Evolutionary conservation across 2,113 vertebrate genomes (phyloP).

Genomic region (Spea multiplicata): DNA sequence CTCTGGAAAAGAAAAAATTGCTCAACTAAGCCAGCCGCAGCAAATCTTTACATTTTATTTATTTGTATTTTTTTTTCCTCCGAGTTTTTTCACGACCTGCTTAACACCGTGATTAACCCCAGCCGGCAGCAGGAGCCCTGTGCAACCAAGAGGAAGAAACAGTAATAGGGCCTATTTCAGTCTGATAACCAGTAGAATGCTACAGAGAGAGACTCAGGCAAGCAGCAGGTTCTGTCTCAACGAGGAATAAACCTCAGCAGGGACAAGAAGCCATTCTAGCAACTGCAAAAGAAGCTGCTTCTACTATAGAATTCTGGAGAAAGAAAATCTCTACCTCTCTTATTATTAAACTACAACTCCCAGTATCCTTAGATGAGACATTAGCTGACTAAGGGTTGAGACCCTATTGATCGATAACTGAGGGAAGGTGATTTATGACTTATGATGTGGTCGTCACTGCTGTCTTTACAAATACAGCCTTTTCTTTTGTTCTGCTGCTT

Average conservation of each 20-base stretch:
- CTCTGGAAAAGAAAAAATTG: constrained; percentile 52
- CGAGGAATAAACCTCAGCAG: neutral
- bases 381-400: too few species aligned
- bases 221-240: neutral
- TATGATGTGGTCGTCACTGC: too few species aligned
- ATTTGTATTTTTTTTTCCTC: constrained; percentile 31
- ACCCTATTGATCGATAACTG: too few species aligned
- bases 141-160: constrained; percentile 30
- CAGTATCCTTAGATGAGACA: too few species aligned
- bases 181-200: constrained; percentile 40
- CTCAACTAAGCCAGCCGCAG: constrained; percentile 44
- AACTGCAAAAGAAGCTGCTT: too few species aligned
- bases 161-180: constrained; percentile 47
- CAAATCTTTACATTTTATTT: constrained; percentile 53
- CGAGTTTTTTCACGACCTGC: constrained; percentile 53
- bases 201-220: constrained; percentile 7
- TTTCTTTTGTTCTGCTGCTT: too few species aligned
- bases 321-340: too few species aligned
- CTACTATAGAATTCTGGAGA: too few species aligned
- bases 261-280: too few species aligned
- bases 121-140: constrained; percentile 39
- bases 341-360: too few species aligned
- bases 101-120: constrained; percentile 58
- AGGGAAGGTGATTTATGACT: too few species aligned
- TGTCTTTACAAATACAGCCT: too few species aligned